phyloP scores from a whole-genome alignment of 2,888 invertebrate species.

The Ametastegia equiseti region DNA sequence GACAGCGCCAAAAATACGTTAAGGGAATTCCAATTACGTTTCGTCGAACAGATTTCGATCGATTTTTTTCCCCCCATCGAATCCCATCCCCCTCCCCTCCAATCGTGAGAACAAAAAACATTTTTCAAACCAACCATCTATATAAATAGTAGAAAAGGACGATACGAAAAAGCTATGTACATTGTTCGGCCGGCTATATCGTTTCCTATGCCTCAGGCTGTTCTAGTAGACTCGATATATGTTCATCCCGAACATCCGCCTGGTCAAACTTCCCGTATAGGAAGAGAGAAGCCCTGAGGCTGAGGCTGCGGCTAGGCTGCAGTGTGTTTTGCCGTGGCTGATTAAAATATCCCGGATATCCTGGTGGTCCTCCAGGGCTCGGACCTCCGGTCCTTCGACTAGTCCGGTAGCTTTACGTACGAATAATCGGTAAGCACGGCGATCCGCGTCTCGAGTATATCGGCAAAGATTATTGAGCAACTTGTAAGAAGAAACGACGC shows the following conservation, averaged over 20 bases:
- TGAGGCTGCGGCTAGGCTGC: background rate
- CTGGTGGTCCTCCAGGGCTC: constrained; percentile 9
- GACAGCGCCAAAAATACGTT: background rate
- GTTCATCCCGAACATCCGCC: constrained; percentile 19
- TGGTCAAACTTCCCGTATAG: constrained; percentile 23
- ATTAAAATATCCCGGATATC: constrained; percentile 41
- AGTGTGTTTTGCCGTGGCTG: too few species aligned
- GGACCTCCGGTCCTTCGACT: constrained; percentile 1
- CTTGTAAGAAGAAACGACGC: constrained; percentile 11
- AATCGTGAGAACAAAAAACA: background rate
- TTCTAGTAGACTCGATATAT: constrained; percentile 24
- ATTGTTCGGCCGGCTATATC: background rate
- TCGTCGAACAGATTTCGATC: too few species aligned
- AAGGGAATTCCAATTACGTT: background rate
- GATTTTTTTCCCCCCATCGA: too few species aligned
- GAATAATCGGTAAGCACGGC: constrained; percentile 24
- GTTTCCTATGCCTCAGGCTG: background rate
- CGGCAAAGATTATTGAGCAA: constrained; percentile 33
- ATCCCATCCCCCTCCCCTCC: too few species aligned
- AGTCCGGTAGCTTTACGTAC: background rate
- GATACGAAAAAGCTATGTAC: background rate
- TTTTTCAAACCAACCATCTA: background rate
- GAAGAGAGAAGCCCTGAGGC: constrained; percentile 26
- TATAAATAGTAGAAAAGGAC: background rate
- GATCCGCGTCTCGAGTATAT: background rate